Evolutionary conservation across 2,797 vertebrate species (phyloP).

Genomic region (Harpagifer antarcticus): DNA sequence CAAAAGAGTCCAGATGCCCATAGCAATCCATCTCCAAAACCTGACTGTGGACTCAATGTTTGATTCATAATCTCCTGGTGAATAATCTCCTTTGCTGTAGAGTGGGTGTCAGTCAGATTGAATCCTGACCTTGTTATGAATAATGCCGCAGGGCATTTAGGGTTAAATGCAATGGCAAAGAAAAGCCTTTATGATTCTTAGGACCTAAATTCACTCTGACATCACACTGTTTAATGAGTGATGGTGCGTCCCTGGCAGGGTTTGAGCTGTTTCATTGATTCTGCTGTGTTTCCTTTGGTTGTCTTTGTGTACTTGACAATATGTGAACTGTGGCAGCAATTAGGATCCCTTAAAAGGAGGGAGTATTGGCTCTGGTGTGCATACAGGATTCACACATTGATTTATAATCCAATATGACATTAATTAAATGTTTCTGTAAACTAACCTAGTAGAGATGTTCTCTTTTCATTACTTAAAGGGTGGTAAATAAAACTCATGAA

Average conservation of each 20-base stretch:
- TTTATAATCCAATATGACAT: neutral
- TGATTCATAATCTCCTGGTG: constrained; percentile 73
- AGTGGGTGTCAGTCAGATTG: constrained; percentile 71
- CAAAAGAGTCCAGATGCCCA: constrained; percentile 65
- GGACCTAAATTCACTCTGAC: constrained; percentile 75
- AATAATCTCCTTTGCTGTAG: constrained; percentile 68
- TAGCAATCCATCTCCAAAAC: constrained; percentile 65
- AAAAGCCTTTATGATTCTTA: constrained; percentile 64
- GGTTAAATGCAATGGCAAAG: constrained; percentile 65
- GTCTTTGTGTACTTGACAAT: constrained; percentile 7
- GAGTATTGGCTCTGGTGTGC: neutral
- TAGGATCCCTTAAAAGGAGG: neutral
- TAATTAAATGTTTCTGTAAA: neutral
- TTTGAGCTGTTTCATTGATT: constrained; percentile 22
- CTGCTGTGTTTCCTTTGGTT: constrained; percentile 10
- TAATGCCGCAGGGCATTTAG: constrained; percentile 71
- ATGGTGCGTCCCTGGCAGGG: constrained; percentile 11
- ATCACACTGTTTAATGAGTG: constrained; percentile 67
- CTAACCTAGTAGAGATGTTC: neutral
- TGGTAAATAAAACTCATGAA: neutral
- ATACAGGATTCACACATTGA: neutral
- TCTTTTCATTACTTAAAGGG: neutral
- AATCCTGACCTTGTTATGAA: constrained; percentile 65
- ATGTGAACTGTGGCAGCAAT: constrained; percentile 9
- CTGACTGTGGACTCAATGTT: constrained; percentile 64